Base-by-base conservation (phyloP, 2,113 vertebrate genomes). In the Strigops habroptila region DNA sequence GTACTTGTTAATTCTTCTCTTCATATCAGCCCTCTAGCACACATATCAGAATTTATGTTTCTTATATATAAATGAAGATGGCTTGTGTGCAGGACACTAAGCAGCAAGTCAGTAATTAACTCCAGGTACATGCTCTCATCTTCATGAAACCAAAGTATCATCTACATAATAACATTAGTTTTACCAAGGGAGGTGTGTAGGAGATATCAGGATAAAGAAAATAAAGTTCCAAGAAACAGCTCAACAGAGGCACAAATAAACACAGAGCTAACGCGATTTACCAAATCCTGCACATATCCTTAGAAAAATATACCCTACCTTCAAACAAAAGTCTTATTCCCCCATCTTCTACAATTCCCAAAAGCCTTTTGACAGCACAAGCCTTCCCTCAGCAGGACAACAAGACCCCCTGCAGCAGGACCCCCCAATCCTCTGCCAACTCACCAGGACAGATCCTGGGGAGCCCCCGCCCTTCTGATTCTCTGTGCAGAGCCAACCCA, bases 401-500 rank as follows among this genome's bases (percentile, higher is more conserved):
- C 24, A 28, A 6, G 21, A 43, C 10, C 11, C 17, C 30, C 30
- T 55, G 18, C 30, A 55, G 1, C 43, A 44, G 7, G 5, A 1
- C 2, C 8, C 14, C 13, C 19, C 3, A 3, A 23, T 8, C 13
- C 4, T 16, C 3, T 9, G 1, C 8, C 4, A 1, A 16, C 70
- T 82, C 75, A 82, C 67, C 19, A 0, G 7, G 1, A 6, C 5
- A 5, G 7, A 3, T 28, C 13, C 22, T 1, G 2, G 7, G 9
- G 7, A 39, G 0, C 13, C 9, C 51, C n/a, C 43, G 28, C 63
- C 35, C 18, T 39, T 35, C 21, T 0, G 6, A n/a, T 27, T 15
- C 24, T 12, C 1, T 1, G 4, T 4, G 3, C 2, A 1, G 6
- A 28, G 3, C 31, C 39, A 53, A 2, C 48, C 57, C 3, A 1